Percentiles rank a stretch among this genome's conserved stretches.
These are phyloP conservation scores for Eidolon dupreanum DNA, from an alignment of 2,797 vertebrate genomes.

Conservation along the genomic window DNA sequence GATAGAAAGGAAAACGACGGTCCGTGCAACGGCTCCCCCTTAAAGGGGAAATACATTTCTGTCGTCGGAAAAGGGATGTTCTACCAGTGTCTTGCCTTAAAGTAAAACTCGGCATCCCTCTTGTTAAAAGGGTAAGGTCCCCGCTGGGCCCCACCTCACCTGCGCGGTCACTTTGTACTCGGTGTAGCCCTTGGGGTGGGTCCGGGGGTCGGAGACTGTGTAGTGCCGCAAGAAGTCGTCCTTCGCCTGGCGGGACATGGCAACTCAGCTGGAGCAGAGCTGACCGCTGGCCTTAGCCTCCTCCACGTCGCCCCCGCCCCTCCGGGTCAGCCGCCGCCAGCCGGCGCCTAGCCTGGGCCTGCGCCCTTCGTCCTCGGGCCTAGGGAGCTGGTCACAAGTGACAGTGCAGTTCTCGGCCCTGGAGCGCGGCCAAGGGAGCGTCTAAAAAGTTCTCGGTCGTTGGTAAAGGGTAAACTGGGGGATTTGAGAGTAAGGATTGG, in stretches of 20 bases:
- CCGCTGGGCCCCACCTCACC: conserved; percentile 84
- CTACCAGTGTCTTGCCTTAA: not conserved
- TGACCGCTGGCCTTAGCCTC: not conserved
- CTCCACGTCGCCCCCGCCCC: conserved; percentile 32
- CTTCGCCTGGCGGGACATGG: conserved; percentile 91
- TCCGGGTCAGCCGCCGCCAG: not conserved
- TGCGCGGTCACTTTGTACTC: conserved; percentile 94
- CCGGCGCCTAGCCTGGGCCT: not conserved
- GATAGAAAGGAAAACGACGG: accelerated
- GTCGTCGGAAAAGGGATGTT: not conserved
- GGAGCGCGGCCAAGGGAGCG: conserved; percentile 56
- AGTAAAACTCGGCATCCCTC: not conserved
- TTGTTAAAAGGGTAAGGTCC: conserved; percentile 41
- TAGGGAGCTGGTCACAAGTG: conserved; percentile 60
- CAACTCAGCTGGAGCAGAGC: not conserved
- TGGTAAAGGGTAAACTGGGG: conserved; percentile 27
- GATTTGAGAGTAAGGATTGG: not conserved
- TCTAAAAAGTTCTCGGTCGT: conserved; percentile 62
- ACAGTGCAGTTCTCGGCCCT: accelerated
- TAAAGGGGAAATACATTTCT: conserved; percentile 66
- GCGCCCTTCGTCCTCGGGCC: not conserved
- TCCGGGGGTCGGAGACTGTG: conserved; percentile 90
- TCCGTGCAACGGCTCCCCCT: not conserved
- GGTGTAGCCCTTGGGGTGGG: conserved; percentile 94
- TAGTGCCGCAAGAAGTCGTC: conserved; percentile 92